Evolutionary conservation across 2,888 invertebrate genomes (phyloP).

Genomic region (Drosophila kambysellisi): DNA sequence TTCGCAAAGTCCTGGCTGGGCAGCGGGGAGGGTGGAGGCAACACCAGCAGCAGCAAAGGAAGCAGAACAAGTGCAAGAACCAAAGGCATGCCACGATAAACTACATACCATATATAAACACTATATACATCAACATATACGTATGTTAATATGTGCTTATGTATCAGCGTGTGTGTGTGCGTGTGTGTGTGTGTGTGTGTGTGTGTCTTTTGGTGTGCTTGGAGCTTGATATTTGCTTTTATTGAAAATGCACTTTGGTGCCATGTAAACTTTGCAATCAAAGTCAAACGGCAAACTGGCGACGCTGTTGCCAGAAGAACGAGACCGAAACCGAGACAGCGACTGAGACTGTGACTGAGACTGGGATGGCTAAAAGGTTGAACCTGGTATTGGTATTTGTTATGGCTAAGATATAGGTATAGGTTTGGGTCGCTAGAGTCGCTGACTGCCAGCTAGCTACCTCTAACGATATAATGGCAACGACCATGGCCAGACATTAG

Average conservation of each 20-base stretch:
- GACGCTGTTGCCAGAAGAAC: conserved; percentile 56
- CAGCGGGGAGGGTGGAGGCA: not conserved
- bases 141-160: conserved; percentile 13
- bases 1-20: conserved; percentile 46
- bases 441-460: conserved; percentile 25
- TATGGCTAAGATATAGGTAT: conserved; percentile 24
- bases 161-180: not conserved
- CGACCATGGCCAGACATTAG: conserved; percentile 77
- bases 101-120: conserved; percentile 41
- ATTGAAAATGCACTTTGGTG: conserved; percentile 82
- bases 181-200: conserved; percentile 30
- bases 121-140: conserved; percentile 38
- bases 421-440: conserved; percentile 3
- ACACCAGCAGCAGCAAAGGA: conserved; percentile 21
- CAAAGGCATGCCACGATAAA: conserved; percentile 65
- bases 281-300: conserved; percentile 71
- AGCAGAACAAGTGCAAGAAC: conserved; percentile 71
- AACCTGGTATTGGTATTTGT: conserved; percentile 21
- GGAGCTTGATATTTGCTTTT: conserved; percentile 78
- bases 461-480: conserved; percentile 81
- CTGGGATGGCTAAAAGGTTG: conserved; percentile 38
- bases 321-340: conserved; percentile 25
- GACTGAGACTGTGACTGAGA: conserved; percentile 10
- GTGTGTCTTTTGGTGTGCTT: conserved; percentile 47
- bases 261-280: conserved; percentile 82